Conservation (phyloP, 2,113 vertebrate species). For the Ardeotis arabs region DNA sequence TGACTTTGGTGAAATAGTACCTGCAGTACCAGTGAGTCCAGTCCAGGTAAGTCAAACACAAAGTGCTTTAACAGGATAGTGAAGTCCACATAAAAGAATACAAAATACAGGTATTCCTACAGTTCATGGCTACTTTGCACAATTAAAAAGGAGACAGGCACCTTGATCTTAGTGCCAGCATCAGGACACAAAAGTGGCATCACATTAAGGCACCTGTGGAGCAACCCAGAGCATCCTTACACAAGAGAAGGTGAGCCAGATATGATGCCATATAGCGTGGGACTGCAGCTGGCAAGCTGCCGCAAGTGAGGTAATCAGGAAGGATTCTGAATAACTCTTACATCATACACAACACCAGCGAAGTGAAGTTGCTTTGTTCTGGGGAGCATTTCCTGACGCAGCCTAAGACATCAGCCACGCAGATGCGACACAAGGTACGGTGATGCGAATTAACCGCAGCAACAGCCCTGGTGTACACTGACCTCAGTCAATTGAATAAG, state of each 20-base stretch:
- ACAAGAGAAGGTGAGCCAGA: not conserved
- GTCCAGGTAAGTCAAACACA: not conserved
- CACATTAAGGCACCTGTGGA: not conserved
- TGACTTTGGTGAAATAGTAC: not conserved
- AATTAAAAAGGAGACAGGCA: not conserved
- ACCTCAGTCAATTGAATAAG: constrained; percentile 20
- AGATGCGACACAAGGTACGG: not conserved
- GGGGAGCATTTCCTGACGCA: not conserved
- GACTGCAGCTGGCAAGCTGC: not conserved
- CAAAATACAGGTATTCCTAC: not conserved
- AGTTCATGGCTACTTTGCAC: not conserved
- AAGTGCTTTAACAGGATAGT: not conserved
- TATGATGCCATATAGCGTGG: not conserved
- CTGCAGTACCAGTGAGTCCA: not conserved
- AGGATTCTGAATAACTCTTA: not conserved
- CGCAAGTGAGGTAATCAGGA: not conserved
- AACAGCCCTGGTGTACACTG: not conserved
- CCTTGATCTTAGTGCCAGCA: not conserved
- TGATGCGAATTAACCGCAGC: not conserved
- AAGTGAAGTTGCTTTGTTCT: not conserved
- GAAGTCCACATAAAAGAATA: not conserved
- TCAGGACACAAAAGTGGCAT: not conserved
- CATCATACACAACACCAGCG: not conserved
- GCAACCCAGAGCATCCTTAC: not conserved
- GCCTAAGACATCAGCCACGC: rapidly evolving